Base-by-base conservation (phyloP, 2,797 vertebrate species). In the Lycodopsis pacificus region DNA sequence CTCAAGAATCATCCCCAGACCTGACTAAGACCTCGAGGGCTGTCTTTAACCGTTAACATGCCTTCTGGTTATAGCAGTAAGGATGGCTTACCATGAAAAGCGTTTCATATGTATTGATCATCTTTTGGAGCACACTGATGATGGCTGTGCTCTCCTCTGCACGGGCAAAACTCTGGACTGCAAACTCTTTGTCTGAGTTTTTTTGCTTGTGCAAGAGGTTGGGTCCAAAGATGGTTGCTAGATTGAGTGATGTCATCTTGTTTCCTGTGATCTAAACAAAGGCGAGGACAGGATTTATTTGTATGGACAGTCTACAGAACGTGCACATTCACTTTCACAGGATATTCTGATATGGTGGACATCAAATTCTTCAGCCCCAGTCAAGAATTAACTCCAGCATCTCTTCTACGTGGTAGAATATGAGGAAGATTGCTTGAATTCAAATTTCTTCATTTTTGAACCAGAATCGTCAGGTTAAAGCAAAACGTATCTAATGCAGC, bases 181-280 rank as follows among this genome's bases (percentile, higher is more conserved):
- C 95, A 95, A 99, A 99, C 92, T 99, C 97, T 86, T 99, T 99
- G 94, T 99, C 98, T 0, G 97, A 96, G 82, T 94, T 97, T 81
- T 99, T 99, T 88, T 97, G 97, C 90, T 98, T 99, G 93, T 97
- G 97, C 75, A 99, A 93, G 59, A 99, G 93, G 86, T 99, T 99
- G 77, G 98, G 98, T 25, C 98, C 98, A 82, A 99, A 99, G 91
- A 99, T 97, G 69, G 98, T 99, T 59, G 98, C 98, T 90, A 99
- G 92, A 86, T 99, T 99, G 53, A 97, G 95, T 0, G 98, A 95
- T 4, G 97, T 99, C 98, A 99, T 99, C 95, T 98, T 99, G 93
- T 99, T 99, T 85, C 98, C 98, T 76, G 96, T 95, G 64, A 97
- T 87, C 98, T 99, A 78, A 71, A 92, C 74, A 71, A 57, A 71